Evolutionary conservation across 1,140 invertebrate species (phyloP), one percentile per base, ranked within the genome.

Genomic region (Phortica variegata): DNA sequence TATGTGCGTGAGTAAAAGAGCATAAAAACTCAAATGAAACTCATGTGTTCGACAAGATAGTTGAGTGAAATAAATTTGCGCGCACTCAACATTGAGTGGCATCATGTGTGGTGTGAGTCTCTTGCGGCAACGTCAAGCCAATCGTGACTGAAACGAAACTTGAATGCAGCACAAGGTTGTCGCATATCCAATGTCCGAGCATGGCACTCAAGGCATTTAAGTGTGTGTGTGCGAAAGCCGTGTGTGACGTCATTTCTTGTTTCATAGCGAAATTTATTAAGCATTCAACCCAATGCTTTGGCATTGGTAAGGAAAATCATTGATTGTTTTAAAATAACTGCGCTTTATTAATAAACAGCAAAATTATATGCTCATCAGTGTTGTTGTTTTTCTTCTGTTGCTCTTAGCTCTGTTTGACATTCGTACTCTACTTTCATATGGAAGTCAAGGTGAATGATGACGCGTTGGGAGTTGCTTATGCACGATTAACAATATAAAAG

Each of bases 401-500:
- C n/a, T n/a, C n/a, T n/a, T n/a, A n/a, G n/a, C n/a, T n/a, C n/a
- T n/a, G n/a, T n/a, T n/a, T n/a, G n/a, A n/a, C n/a, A n/a, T n/a
- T n/a, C n/a, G n/a, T n/a, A n/a, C n/a, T n/a, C n/a, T n/a, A 18
- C 13, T 34, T 32, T 53, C 10, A 40, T 47, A 55, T 56, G 33
- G 44, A 50, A 60, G 61, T 58, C 58, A 65, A 65, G 57, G 61
- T 58, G 44, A 58, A 46, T 32, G 32, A 44, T 65, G 54, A 65
- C 60, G 60, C 37, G 51, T 23, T 49, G 12, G 10, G 16, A 15
- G 32, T 34, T n/a, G 32, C 13, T 34, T 34, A 12, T 7, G 26
- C 26, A 29, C 6, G 6, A 12, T 29, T 29, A 7, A 29, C 12
- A 29, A 7, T 12, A 29, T 7, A 12, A 12, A 6, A 6, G 26